Evolutionary conservation across 2,888 invertebrate species (phyloP), one percentile per base, ranked within the genome.

Genomic region (Noctua pronuba): DNA sequence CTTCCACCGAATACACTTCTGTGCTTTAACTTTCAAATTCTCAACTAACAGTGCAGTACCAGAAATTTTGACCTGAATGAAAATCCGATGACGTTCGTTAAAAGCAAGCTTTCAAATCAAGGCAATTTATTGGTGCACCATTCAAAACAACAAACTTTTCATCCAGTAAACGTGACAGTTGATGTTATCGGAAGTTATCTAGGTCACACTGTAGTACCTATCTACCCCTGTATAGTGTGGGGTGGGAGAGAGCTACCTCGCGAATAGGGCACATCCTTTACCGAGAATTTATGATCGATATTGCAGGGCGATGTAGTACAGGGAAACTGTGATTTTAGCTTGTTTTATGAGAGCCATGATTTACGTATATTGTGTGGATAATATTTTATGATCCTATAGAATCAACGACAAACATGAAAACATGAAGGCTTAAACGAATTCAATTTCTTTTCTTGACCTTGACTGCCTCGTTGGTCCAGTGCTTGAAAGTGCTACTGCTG

Each of bases 251-350:
- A 18, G 13, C 7, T 41, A 68, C 69, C 44, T 71, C n/a, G 41
- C 18, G 4, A 24, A 35, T 71, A 72, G 71, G 71, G 24, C 35
- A 24, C 24, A 21, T 73, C 81, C 80, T 41, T 49, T 62, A 52
- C 41, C 7, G 49, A 80, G 70, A 79, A 76, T 21, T 77, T n/a
- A n/a, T 46, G 66, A 49, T 77, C 66, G 79, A 77, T 77, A 78
- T 58, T 78, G 79, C 79, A 77, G 46, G 64, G 31, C 18, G n/a
- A 6, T 49, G 38, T 38, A 74, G 11, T 73, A 44, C 44, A 44
- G 11, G 44, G 21, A 35, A 58, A 38, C 75, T 60, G 31, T 49
- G 62, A 24, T 35, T n/a, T n/a, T n/a, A n/a, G n/a, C n/a, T n/a
- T n/a, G n/a, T n/a, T n/a, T n/a, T n/a, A 35, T 31, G 35, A 28